phyloP scores from a whole-genome alignment of 2,113 vertebrate genomes.

The Sylvilagus bachmani region DNA sequence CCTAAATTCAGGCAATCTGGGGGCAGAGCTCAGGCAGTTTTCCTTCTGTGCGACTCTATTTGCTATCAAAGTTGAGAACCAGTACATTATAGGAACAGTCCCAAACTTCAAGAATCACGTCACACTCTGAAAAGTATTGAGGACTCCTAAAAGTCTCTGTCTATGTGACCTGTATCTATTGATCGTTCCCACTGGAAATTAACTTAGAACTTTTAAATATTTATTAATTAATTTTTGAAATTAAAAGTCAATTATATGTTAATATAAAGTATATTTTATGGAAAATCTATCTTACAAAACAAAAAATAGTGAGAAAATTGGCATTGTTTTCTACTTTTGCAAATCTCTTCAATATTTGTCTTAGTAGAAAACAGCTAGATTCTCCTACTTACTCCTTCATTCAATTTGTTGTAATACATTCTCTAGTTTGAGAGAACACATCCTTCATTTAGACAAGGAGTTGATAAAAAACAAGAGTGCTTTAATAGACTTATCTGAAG shows the following conservation, averaged over 20 bases:
- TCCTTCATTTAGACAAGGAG: neutral
- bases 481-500: neutral
- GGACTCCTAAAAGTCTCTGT: slow-evolving; percentile 5
- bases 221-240: slow-evolving; percentile 35
- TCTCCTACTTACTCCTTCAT: neutral
- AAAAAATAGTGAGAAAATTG: neutral
- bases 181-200: neutral
- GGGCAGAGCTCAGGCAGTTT: neutral
- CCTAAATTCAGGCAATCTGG: neutral
- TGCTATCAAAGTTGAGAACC: slow-evolving; percentile 1
- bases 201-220: neutral
- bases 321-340: neutral
- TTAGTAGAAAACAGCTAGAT: neutral
- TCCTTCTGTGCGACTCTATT: neutral
- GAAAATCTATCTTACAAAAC: slow-evolving; percentile 5
- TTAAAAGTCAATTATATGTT: neutral
- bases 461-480: neutral
- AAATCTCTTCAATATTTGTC: neutral
- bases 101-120: neutral
- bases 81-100: neutral
- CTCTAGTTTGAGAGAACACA: slow-evolving; percentile 26
- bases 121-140: slow-evolving; percentile 4
- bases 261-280: slow-evolving; percentile 38
- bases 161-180: neutral
- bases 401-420: neutral